Base-by-base conservation (phyloP, 1,140 invertebrate genomes). In the Vollenhovia emeryi region DNA sequence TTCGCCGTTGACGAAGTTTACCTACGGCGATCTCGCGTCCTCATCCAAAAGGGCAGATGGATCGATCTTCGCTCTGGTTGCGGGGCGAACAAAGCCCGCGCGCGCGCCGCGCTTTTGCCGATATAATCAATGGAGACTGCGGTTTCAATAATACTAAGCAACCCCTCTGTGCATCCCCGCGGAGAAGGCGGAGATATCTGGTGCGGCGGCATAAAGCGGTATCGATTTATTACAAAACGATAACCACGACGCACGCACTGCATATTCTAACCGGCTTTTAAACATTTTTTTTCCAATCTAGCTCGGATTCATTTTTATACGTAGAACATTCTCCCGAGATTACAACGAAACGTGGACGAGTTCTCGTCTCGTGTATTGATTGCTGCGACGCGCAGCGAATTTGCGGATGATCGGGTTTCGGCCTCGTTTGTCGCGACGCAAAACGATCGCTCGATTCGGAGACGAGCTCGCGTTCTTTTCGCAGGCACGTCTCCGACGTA, bases 141-240 rank as follows among this genome's bases (percentile, higher is more conserved):
- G 62, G 76, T 68, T 79, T 79, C 48, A 79, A 68, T 79, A 79
- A 55, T 68, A 79, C 50, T 68, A 79, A 79, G 45, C 45, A 50
- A 48, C 21, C n/a, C n/a, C 36, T 27, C 21, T 52, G 15, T 66
- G 59, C 30, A 50, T 21, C 21, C 27, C 9, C 15, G 43, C 43
- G 15, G 45, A 48, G 13, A 79, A 43, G 15, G 45, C 43, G 18
- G 33, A 68, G 21, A 68, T 78, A 78, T 52, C 60, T 27, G 45
- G 45, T 13, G 11, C 9, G 36, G 8, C 30, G 62, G n/a, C n/a
- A 55, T 33, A 68, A 68, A 79, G 45, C 76, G 13, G 21, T 15
- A 68, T 55, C 43, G 45, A 78, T 68, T 79, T 68, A 79, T 79
- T 30, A 79, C 21, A 24, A 27, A 68, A 79, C 76, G 30, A 40